These are phyloP conservation scores for Strigamia maritima DNA, from an alignment of 2,888 invertebrate species.

Conservation along the genomic window DNA sequence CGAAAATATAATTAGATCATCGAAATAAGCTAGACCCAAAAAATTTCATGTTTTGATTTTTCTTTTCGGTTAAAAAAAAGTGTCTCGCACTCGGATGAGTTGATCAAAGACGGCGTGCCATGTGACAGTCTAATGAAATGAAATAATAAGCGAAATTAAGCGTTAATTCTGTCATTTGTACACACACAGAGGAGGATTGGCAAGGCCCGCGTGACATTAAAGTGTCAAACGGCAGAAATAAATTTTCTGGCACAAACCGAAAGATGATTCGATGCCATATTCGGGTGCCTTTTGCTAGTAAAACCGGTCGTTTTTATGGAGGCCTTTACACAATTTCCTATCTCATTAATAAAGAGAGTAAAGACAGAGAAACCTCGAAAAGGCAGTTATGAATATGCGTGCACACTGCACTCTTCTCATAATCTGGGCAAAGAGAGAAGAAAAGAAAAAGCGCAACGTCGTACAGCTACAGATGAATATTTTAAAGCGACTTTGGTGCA, in stretches of 20 bases:
- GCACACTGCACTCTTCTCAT: no score
- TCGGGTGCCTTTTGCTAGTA: neutral
- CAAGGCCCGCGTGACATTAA: neutral
- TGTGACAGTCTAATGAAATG: neutral
- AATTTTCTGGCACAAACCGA: neutral
- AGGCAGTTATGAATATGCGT: neutral
- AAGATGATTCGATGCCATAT: neutral
- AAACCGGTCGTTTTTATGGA: neutral
- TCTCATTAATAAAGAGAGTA: neutral
- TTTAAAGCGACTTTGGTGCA: constrained; percentile 8
- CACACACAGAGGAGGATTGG: neutral
- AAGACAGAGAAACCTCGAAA: no score
- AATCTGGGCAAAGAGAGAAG: neutral
- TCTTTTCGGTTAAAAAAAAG: neutral
- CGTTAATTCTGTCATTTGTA: constrained; percentile 11
- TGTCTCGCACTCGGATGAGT: neutral
- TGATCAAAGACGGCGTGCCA: no score
- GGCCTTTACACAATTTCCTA: neutral
- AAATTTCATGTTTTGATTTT: no score
- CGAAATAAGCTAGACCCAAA: no score
- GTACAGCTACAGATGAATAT: constrained; percentile 23
- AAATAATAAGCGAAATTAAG: neutral
- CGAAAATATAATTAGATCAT: no score
- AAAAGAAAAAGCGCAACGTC: neutral
- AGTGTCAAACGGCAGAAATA: constrained; percentile 8